A percentile compares a stretch with the other conserved stretches of the same genome.
phyloP scores from a whole-genome alignment of 2,113 vertebrate species.

The Alethe castanea region DNA sequence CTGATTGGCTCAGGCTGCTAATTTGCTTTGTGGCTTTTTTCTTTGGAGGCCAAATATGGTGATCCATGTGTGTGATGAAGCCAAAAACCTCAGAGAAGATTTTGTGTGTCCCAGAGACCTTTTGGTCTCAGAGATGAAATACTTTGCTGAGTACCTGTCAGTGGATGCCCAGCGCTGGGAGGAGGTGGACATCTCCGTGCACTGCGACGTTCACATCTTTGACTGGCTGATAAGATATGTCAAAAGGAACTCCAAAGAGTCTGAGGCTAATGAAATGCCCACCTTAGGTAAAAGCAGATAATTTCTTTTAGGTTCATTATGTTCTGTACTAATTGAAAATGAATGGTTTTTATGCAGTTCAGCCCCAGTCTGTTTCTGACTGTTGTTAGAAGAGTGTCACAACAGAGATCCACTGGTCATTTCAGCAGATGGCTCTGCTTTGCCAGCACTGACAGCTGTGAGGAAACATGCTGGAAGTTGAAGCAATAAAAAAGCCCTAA shows the following conservation, averaged over 20 bases:
- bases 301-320: background rate
- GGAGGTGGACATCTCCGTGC: conserved; percentile 97
- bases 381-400: background rate
- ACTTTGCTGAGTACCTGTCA: conserved; percentile 94
- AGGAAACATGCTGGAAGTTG: background rate
- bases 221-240: conserved; percentile 97
- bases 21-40: conserved; percentile 31
- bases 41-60: conserved; percentile 91
- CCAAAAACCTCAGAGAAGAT: conserved; percentile 95
- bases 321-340: background rate
- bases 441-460: background rate
- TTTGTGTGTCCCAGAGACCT: conserved; percentile 94
- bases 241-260: conserved; percentile 83
- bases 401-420: background rate
- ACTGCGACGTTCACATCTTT: conserved; percentile 97
- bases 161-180: conserved; percentile 95
- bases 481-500: background rate
- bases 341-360: background rate
- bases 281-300: conserved; percentile 81
- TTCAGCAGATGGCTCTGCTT: background rate
- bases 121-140: conserved; percentile 94
- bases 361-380: background rate
- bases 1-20: background rate
- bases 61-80: conserved; percentile 97
- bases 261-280: conserved; percentile 80